Conservation (phyloP, 1,140 invertebrate species). For the Lordiphosa clarofinis region DNA sequence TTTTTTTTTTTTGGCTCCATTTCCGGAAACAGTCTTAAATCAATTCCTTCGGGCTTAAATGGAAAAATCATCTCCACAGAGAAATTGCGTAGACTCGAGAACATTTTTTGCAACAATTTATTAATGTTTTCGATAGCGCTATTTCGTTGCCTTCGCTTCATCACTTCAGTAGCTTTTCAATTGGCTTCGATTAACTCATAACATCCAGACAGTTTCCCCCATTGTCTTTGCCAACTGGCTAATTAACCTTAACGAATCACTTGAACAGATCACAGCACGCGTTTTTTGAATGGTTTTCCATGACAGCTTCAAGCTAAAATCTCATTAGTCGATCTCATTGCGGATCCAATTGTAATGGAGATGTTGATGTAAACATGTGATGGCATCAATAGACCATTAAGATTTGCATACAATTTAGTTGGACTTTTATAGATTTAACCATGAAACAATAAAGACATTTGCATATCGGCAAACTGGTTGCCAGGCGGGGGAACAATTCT, state of each 20-base stretch:
- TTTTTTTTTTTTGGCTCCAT: no score
- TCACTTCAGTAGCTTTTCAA: no score
- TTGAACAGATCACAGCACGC: conserved; percentile 28
- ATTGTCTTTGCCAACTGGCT: conserved; percentile 3
- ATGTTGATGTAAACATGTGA: conserved; percentile 15
- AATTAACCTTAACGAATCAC: background rate
- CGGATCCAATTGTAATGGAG: conserved; percentile 47
- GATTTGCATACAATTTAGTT: conserved; percentile 56
- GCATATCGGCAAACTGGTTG: conserved; percentile 47
- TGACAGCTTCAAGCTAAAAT: background rate
- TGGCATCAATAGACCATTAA: conserved; percentile 40
- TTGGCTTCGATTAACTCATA: no score
- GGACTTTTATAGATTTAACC: conserved; percentile 22
- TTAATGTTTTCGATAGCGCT: no score
- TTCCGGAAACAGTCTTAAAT: no score
- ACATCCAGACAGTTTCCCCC: background rate
- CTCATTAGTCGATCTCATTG: conserved; percentile 30
- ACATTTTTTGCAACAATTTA: no score
- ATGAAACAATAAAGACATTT: conserved; percentile 66
- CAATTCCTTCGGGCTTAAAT: no score
- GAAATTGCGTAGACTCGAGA: no score
- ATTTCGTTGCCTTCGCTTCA: no score
- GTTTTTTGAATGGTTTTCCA: conserved; percentile 11
- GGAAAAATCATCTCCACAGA: no score
- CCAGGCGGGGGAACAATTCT: conserved; percentile 35